Evolutionary conservation across 2,113 vertebrate species (phyloP).

Genomic region (Smithornis capensis): DNA sequence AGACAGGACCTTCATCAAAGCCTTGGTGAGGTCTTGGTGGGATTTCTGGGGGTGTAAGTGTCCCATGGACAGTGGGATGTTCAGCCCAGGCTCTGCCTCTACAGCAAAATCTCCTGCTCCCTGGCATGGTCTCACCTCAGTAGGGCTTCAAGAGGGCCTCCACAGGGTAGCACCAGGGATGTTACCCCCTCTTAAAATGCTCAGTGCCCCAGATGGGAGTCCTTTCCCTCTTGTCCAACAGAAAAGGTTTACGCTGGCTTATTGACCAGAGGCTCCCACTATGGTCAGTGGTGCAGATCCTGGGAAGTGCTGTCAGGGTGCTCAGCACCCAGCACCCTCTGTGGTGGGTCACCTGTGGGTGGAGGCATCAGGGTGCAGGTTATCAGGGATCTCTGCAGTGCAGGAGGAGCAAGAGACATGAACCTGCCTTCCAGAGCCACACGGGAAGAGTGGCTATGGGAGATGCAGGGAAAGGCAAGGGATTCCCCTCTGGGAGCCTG

Average conservation of each 20-base stretch:
- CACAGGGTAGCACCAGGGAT: neutral
- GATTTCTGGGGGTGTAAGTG: neutral
- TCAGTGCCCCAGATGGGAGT: fast-evolving
- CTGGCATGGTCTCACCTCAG: neutral
- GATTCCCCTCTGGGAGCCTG: neutral
- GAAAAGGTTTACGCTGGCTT: neutral
- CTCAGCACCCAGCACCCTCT: neutral
- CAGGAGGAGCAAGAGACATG: fast-evolving
- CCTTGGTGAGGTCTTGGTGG: neutral
- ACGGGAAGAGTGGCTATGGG: neutral
- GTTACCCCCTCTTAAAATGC: neutral
- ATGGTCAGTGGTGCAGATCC: neutral
- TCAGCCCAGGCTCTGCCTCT: neutral
- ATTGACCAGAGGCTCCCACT: neutral
- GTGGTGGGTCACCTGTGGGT: neutral
- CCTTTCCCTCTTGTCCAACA: neutral
- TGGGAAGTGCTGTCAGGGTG: neutral
- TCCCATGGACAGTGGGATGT: fast-evolving
- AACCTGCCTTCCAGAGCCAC: neutral
- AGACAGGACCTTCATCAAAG: neutral
- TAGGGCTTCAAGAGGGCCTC: neutral
- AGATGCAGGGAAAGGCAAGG: neutral
- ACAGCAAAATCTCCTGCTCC: neutral
- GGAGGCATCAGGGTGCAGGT: fast-evolving
- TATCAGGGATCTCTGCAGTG: neutral